Evolutionary conservation across 1,140 invertebrate species (phyloP), one percentile per base, ranked within the genome.

Genomic region (Liolophura sinensis): DNA sequence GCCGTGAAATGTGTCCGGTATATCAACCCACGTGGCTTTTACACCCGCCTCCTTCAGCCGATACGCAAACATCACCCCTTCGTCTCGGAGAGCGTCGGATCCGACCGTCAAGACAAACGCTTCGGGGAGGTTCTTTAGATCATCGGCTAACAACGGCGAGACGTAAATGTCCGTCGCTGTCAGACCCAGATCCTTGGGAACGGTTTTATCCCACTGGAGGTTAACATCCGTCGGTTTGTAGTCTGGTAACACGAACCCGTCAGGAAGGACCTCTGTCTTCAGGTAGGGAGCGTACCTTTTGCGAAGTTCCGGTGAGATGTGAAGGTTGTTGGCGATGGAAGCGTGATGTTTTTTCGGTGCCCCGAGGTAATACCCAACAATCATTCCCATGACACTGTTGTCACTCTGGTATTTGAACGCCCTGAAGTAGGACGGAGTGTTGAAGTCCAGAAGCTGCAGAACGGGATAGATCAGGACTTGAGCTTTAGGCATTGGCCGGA

Each of bases 51-150:
- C 67, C 48, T 71, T 70, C 24, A 78, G 59, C 20, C 78, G 64
- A 55, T 70, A 62, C 47, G 68, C 73, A 61, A 77, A 78, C 22
- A 79, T 73, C 4, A 76, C 47, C 11, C 76, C 76, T 27, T 78
- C 78, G 31, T 79, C 78, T 31, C 78, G 68, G 27, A 78, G 64
- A 14, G 76, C 74, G 65, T 79, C 78, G 71, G 73, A 74, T 69
- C 75, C 76, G 49, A 70, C 74, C 0, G 76, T 78, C 49, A 79
- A 54, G 49, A 79, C 70, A 51, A 74, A 78, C 5, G 76, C 73
- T n/a, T 65, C 49, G 3, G 76, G 76, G 9, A 79, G 50, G 25
- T 71, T 65, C 27, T 73, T 63, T 7, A 68, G 60, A 47, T 74
- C 63, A 24, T 67, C 62, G 16, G 72, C 76, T 69, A 79, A 72